Base-by-base conservation (phyloP, 2,113 vertebrate species). In the Etheostoma cragini region DNA sequence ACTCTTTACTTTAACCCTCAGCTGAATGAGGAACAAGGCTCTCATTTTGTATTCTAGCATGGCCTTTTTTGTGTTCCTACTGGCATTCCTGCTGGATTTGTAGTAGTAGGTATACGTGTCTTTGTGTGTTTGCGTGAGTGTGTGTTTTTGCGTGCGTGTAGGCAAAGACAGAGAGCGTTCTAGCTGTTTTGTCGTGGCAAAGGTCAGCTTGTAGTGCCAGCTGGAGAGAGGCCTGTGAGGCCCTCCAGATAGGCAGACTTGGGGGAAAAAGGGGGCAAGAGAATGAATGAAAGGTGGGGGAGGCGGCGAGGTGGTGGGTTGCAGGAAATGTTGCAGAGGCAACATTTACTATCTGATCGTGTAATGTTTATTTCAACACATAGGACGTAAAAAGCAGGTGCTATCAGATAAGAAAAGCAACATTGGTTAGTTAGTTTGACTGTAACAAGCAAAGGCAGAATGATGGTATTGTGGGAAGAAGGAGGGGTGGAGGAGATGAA, bases 121-220 rank as follows among this genome's bases (percentile, higher is more conserved):
- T 89, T 80, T 88, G 75, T 89, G 76, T 62, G 60, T 81, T 17
- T 80, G 82, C 0, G 47, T 77, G 80, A 57, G 62, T 77, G 84
- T 81, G 87, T 70, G 38, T 86, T 49, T 86, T 49, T 75, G 68
- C 61, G 52, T 80, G 76, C 26, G 12, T 53, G 78, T 22, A 69
- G 56, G 63, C 69, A 64, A 73, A 87, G 87, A 62, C 65, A 21
- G 65, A 78, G 71, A 74, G 82, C 19, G 83, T 95, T 93, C 91
- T 94, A 85, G 91, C 95, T 94, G 90, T 88, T 94, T 88, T 89
- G 89, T 86, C 69, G 75, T 94, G 95, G 95, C 94, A 94, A 94
- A 91, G 90, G 96, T 97, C 91, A 92, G 80, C 96, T 94, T 81
- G 86, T 95, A 95, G 94, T 95, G 96, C 94, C 97, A 97, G 97